Percentiles rank a stretch among this genome's conserved stretches.
These are phyloP conservation scores for Cyanoliseus patagonus DNA, from an alignment of 2,113 vertebrate species.

Conservation along the genomic window DNA sequence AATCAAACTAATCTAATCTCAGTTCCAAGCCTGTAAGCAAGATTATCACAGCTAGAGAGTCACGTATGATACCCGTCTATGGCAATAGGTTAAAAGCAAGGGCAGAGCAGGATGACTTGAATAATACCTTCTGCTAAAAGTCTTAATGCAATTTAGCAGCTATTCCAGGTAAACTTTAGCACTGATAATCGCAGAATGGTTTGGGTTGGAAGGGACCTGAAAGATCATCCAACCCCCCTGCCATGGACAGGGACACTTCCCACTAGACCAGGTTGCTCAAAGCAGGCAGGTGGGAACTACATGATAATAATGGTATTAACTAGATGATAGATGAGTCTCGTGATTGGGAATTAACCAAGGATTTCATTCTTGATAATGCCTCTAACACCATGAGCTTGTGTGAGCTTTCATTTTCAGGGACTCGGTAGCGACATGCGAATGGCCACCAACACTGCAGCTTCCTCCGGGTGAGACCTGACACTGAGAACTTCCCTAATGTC, in stretches of 20 bases:
- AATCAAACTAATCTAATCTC: neutral
- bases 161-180: neutral
- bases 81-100: neutral
- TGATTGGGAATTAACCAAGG: neutral
- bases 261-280: neutral
- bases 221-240: neutral
- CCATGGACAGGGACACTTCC: neutral
- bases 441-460: neutral
- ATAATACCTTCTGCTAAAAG: neutral
- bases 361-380: neutral
- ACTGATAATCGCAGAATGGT: neutral
- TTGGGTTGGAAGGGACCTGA: neutral
- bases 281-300: neutral
- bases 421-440: accelerated
- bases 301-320: neutral
- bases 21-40: neutral
- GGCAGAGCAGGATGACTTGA: neutral
- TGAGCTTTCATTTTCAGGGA: neutral
- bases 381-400: neutral
- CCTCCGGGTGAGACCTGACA: neutral
- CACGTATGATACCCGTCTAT: accelerated
- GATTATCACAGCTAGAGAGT: neutral
- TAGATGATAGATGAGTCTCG: neutral
- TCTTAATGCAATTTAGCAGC: neutral
- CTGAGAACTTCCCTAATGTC: neutral